phyloP scores from a whole-genome alignment of 2,888 invertebrate genomes.

The Lasioglossum marginatum region DNA sequence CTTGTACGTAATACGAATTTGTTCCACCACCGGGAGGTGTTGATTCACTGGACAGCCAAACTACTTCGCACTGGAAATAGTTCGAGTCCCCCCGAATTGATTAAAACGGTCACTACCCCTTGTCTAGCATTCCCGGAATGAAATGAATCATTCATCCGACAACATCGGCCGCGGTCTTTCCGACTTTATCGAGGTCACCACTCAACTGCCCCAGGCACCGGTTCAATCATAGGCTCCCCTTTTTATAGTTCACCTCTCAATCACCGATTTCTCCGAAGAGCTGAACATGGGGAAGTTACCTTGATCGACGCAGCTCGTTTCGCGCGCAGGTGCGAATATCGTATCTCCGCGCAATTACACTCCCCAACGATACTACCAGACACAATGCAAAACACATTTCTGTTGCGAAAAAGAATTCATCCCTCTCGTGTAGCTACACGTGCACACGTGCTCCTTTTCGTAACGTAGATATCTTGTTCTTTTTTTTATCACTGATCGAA shows the following conservation, averaged over 20 bases:
- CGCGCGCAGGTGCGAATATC: conserved; percentile 24
- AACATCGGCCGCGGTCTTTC: conserved; percentile 1
- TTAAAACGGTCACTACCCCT: conserved; percentile 7
- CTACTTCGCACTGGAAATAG: not conserved
- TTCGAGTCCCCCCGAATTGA: not conserved
- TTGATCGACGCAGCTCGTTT: conserved; percentile 47
- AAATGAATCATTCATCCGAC: conserved; percentile 36
- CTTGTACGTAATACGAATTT: not conserved
- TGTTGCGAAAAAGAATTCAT: not conserved
- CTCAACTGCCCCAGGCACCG: conserved; percentile 26
- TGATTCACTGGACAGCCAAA: not conserved
- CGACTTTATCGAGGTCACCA: conserved; percentile 49
- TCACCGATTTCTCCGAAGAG: conserved; percentile 37
- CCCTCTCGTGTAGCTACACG: not conserved
- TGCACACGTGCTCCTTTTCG: too few relatives aligned
- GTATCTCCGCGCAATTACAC: not conserved
- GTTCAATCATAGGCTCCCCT: conserved; percentile 32
- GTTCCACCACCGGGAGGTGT: not conserved
- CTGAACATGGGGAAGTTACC: conserved; percentile 40
- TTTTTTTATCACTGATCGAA: too few relatives aligned
- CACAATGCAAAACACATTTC: not conserved
- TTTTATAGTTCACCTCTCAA: conserved; percentile 33
- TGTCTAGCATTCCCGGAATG: not conserved
- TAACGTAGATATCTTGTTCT: too few relatives aligned
- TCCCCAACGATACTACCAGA: not conserved